Evolutionary conservation across 2,797 vertebrate genomes (phyloP).

Genomic region (Pipistrellus pipistrellus): DNA sequence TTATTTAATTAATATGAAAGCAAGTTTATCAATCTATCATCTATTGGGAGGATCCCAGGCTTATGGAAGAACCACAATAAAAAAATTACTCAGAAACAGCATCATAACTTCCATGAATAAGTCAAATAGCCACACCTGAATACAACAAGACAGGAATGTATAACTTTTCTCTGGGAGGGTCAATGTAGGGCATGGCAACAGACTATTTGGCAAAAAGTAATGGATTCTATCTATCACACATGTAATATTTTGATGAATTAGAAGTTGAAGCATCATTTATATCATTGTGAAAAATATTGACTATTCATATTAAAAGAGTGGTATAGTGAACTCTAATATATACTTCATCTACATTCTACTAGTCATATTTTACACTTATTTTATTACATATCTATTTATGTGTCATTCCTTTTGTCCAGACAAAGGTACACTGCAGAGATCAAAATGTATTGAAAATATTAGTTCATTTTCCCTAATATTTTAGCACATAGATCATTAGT

Average conservation of each 20-base stretch:
- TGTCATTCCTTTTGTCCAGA: not conserved
- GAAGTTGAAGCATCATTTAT: not conserved
- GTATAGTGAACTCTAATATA: not conserved
- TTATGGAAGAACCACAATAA: not conserved
- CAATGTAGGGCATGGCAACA: not conserved
- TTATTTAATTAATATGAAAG: no score
- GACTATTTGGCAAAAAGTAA: not conserved
- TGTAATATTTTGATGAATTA: not conserved
- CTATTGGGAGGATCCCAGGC: not conserved
- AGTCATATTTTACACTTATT: not conserved
- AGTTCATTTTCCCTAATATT: not conserved
- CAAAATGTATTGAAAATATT: not conserved
- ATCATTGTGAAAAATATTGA: not conserved
- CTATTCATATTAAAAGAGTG: not conserved
- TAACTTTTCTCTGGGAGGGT: not conserved
- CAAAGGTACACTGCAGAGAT: not conserved
- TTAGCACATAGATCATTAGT: not conserved
- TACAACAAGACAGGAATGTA: not conserved
- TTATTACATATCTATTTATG: not conserved
- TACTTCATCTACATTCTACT: not conserved
- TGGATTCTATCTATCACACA: not conserved
- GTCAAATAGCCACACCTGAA: not conserved
- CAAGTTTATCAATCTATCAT: not conserved
- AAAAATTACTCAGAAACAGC: not conserved
- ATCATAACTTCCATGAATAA: not conserved